These are phyloP conservation scores for Lindbergichthys nudifrons DNA, from an alignment of 2,797 vertebrate genomes.

Conservation along the genomic window DNA sequence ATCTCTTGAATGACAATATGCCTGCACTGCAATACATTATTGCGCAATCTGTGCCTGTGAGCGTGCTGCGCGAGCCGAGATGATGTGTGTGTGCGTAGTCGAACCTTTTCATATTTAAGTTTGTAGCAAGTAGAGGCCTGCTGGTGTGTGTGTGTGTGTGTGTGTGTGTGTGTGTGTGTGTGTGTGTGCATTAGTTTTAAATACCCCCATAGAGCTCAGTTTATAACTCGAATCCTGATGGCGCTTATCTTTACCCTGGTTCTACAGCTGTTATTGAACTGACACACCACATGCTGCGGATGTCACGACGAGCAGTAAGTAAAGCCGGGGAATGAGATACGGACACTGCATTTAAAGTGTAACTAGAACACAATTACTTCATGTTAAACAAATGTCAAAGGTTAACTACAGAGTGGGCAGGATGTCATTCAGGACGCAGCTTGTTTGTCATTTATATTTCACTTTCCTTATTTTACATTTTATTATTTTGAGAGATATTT, in stretches of 20 bases:
- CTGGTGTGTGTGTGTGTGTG: too few relatives aligned
- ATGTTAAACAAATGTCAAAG: background rate
- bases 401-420: background rate
- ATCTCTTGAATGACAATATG: too few relatives aligned
- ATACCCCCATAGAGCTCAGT: too few relatives aligned
- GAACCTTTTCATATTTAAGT: too few relatives aligned
- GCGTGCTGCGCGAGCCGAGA: too few relatives aligned
- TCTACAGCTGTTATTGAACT: background rate
- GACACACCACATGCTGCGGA: background rate
- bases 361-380: background rate
- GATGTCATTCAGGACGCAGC: background rate
- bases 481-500: background rate
- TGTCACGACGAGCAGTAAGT: background rate
- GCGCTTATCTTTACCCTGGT: background rate
- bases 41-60: too few relatives aligned
- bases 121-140: too few relatives aligned
- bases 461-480: background rate
- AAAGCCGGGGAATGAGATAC: rapidly evolving
- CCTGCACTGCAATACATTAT: too few relatives aligned
- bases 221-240: too few relatives aligned
- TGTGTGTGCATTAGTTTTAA: too few relatives aligned
- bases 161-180: too few relatives aligned
- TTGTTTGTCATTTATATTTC: background rate
- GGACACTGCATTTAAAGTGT: background rate
- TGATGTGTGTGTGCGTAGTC: too few relatives aligned